These are phyloP conservation scores for Autographa gamma DNA, from an alignment of 2,888 invertebrate species.

Conservation along the genomic window DNA sequence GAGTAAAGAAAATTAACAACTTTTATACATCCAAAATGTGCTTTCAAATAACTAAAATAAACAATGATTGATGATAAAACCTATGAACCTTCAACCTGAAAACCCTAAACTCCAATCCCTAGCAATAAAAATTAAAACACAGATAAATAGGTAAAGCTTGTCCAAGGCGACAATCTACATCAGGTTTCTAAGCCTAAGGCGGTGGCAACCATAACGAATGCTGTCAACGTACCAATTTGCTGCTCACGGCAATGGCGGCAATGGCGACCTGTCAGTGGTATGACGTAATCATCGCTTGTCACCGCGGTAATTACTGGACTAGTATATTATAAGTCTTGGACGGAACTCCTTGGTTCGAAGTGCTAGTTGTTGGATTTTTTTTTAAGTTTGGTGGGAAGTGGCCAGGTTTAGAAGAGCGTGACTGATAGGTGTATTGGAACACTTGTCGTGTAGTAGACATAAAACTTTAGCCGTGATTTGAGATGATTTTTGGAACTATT, in stretches of 20 bases:
- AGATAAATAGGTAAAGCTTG: neutral
- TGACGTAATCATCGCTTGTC: slow-evolving; percentile 2
- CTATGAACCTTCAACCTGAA: no score
- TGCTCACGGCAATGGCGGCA: neutral
- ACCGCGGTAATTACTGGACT: neutral
- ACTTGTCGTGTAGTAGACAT: no score
- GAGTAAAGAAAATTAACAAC: no score
- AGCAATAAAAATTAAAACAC: neutral
- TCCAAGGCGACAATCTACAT: neutral
- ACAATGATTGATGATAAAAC: no score
- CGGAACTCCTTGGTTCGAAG: neutral
- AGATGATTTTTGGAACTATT: no score
- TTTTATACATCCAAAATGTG: no score
- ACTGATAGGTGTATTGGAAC: no score
- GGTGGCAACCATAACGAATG: neutral
- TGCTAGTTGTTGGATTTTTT: neutral
- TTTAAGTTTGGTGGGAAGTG: neutral
- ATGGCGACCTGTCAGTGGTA: slow-evolving; percentile 1
- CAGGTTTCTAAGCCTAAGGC: neutral
- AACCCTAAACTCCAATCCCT: neutral
- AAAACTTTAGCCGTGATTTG: no score
- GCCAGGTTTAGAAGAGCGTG: no score
- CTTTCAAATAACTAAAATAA: no score
- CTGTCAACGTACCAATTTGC: slow-evolving; percentile 1
- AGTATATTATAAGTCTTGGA: neutral